A percentile compares a stretch with the other conserved stretches of the same genome.
Conservation (phyloP, 2,888 invertebrate species). For the Mesorhabditis spiculigera region DNA sequence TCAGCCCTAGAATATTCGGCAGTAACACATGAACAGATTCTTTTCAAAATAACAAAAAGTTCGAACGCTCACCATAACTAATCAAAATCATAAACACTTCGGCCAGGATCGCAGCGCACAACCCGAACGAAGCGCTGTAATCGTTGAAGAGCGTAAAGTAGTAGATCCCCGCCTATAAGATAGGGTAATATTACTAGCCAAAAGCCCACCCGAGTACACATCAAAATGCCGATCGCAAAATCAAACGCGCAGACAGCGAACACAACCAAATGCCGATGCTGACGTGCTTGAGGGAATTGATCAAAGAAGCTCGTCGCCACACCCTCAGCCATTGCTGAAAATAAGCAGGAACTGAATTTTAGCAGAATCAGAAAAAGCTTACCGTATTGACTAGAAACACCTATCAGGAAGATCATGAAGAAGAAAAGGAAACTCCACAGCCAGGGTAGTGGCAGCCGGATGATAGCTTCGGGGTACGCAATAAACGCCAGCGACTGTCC, state of each 20-base stretch:
- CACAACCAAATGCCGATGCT: constrained; percentile 5
- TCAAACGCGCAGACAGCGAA: neutral
- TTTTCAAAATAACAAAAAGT: neutral
- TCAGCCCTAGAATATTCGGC: no score
- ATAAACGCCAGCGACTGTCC: neutral
- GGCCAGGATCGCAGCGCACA: constrained; percentile 4
- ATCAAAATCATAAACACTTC: constrained; percentile 4
- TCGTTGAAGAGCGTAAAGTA: constrained; percentile 5
- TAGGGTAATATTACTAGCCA: neutral
- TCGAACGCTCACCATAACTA: constrained; percentile 6
- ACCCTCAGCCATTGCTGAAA: constrained; percentile 13
- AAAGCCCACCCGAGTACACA: neutral
- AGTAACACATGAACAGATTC: neutral
- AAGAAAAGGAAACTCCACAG: neutral
- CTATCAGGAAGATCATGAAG: constrained; percentile 3
- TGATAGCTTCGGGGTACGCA: neutral
- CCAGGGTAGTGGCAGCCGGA: neutral
- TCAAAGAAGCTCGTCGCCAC: constrained; percentile 13
- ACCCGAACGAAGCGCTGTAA: constrained; percentile 1
- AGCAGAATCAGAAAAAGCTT: constrained; percentile 6
- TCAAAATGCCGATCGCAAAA: constrained; percentile 1
- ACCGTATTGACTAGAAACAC: neutral
- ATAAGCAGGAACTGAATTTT: neutral
- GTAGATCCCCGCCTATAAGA: constrained; percentile 6
- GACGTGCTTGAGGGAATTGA: constrained; percentile 7